Percentiles rank a stretch among this genome's conserved stretches.
These are phyloP conservation scores for Cricetomys ansorgei DNA, from an alignment of 2,113 vertebrate species.

Conservation along the genomic window DNA sequence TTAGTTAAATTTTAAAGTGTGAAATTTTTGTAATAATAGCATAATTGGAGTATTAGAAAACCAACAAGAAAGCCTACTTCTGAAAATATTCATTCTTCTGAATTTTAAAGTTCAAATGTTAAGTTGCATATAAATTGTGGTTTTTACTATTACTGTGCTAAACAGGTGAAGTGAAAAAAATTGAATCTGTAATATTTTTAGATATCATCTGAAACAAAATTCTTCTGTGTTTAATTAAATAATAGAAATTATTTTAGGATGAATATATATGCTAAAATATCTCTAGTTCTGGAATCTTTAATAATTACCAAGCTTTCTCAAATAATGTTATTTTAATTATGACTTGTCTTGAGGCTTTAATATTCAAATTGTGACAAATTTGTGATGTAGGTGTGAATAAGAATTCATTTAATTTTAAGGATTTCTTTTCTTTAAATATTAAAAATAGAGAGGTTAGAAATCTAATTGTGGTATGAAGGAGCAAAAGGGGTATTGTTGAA, in stretches of 20 bases:
- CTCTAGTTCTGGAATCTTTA: not conserved
- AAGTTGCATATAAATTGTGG: not conserved
- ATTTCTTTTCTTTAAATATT: slow-evolving; percentile 2
- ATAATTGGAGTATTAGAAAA: not conserved
- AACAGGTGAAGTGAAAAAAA: not conserved
- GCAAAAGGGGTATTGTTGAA: not conserved
- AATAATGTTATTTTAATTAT: slow-evolving; percentile 6
- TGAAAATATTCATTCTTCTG: not conserved
- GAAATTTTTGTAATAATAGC: not conserved
- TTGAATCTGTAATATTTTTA: not conserved
- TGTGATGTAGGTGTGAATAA: not conserved
- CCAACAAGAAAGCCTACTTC: not conserved
- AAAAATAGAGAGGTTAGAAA: not conserved
- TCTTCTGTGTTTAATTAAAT: slow-evolving; percentile 34
- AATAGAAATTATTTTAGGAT: not conserved
- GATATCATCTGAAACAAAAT: not conserved
- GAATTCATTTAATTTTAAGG: slow-evolving; percentile 3
- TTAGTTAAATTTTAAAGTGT: slow-evolving; percentile 54
- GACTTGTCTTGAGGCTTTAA: not conserved
- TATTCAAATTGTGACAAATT: not conserved
- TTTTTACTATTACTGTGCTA: not conserved
- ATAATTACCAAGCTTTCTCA: not conserved
- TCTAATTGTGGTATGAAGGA: not conserved
- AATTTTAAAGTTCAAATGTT: not conserved
- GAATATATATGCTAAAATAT: not conserved